Base-by-base conservation (phyloP, 2,797 vertebrate species). In the Setipinna tenuifilis region DNA sequence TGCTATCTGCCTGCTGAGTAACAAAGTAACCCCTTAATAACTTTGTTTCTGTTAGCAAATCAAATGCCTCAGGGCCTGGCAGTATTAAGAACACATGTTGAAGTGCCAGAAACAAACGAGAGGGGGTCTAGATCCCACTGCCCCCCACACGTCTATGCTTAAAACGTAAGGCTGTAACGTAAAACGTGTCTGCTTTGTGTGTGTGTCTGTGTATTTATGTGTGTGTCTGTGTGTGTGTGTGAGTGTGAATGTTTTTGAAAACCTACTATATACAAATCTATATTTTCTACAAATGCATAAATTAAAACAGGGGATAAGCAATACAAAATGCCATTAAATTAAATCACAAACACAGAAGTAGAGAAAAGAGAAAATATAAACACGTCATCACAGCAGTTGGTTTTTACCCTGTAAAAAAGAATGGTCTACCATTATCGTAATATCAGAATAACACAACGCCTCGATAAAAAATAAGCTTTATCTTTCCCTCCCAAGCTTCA, bases 371-470 rank as follows among this genome's bases (percentile, higher is more conserved):
- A 93, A 96, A 96, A 95, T 95, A 97, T 94, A 94, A 97, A 96
- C 95, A 96, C 96, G 97, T 95, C 95, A 96, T 97, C 97, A 98
- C 97, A 98, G 96, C 96, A 97, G 95, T 95, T 96, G 95, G 95
- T 97, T 97, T 78, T 97, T 98, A 98, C 97, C 97, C 97, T 99
- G 98, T 98, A 96, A 97, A 96, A 96, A 99, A 96, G 95, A 98
- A 98, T 94, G 94, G 90, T 94, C 84, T 93, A 97, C 95, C 92
- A 95, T 91, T 90, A 93, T 95, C 89, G 91, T 90, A 97, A 96
- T 91, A 91, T 94, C 91, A 91, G 90, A 97, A 96, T 93, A 94
- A 95, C 91, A 93, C 96, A 96, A 95, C 91, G 93, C 96, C 93
- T 90, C 92, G 96, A 95, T 94, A 95, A 96, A 93, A 95, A 97